Conservation (phyloP, 2,888 invertebrate species). For the Zootermopsis nevadensis region DNA sequence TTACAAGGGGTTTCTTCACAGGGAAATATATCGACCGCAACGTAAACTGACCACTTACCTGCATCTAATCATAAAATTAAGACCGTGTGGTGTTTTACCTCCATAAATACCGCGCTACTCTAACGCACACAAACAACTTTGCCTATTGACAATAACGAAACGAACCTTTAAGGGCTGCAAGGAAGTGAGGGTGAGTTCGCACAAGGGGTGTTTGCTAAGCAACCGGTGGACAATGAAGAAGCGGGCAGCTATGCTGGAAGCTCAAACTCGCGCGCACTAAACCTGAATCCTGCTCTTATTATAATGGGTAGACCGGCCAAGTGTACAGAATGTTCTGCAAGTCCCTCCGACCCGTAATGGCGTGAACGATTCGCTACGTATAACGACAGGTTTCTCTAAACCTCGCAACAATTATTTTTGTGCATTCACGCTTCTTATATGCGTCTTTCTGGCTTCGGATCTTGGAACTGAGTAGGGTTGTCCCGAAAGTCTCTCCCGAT, state of each 20-base stretch:
- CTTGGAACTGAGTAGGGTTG: too few relatives aligned
- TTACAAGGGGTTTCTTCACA: too few relatives aligned
- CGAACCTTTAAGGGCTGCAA: background rate
- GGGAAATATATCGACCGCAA: too few relatives aligned
- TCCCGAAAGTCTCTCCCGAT: too few relatives aligned
- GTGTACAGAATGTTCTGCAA: background rate
- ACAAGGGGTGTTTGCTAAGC: background rate
- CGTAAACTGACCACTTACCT: too few relatives aligned
- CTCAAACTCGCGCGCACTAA: background rate
- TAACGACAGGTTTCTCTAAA: background rate
- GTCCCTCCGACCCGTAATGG: background rate
- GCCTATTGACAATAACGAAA: background rate
- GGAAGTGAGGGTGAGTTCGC: background rate
- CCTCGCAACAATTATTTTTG: background rate
- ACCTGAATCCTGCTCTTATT: background rate
- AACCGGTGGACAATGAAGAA: background rate
- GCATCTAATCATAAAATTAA: too few relatives aligned
- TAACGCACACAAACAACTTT: too few relatives aligned
- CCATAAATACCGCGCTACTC: too few relatives aligned
- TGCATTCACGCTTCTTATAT: too few relatives aligned
- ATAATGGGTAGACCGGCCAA: background rate
- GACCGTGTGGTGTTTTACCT: too few relatives aligned
- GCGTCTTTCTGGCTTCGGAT: too few relatives aligned
- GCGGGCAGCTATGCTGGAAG: background rate
- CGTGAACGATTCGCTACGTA: background rate